Evolutionary conservation across 2,113 vertebrate species (phyloP).

Genomic region (Xerus inauris): DNA sequence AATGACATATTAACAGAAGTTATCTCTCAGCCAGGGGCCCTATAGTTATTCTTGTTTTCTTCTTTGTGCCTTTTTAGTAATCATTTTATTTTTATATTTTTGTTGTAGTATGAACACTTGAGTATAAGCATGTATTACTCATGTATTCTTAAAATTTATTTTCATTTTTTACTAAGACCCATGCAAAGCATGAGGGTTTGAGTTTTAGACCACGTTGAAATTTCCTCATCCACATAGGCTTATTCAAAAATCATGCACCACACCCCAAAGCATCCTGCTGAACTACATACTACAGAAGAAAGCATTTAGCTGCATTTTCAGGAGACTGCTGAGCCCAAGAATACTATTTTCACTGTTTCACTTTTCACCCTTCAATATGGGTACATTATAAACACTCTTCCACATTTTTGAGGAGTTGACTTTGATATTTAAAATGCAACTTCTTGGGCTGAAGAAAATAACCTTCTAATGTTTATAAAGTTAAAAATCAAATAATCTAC

Average conservation of each 20-base stretch:
- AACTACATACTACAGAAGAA: background rate
- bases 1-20: background rate
- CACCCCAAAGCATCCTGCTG: background rate
- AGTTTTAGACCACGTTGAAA: constrained; percentile 30
- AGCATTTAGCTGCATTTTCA: background rate
- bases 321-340: background rate
- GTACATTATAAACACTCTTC: constrained; percentile 1
- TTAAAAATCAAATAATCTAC: constrained; percentile 27
- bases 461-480: background rate
- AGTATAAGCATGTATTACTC: background rate
- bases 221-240: background rate
- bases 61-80: background rate
- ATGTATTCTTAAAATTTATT: background rate
- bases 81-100: background rate
- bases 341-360: constrained; percentile 9
- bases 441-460: constrained; percentile 30
- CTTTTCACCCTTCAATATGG: constrained; percentile 22
- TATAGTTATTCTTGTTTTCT: background rate
- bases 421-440: constrained; percentile 61
- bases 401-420: background rate
- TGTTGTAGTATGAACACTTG: constrained; percentile 14
- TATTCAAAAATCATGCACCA: background rate
- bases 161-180: constrained; percentile 14
- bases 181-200: background rate
- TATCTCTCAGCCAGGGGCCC: background rate